Base-by-base conservation (phyloP, 2,888 invertebrate genomes). In the Shargacucullia verbasci region DNA sequence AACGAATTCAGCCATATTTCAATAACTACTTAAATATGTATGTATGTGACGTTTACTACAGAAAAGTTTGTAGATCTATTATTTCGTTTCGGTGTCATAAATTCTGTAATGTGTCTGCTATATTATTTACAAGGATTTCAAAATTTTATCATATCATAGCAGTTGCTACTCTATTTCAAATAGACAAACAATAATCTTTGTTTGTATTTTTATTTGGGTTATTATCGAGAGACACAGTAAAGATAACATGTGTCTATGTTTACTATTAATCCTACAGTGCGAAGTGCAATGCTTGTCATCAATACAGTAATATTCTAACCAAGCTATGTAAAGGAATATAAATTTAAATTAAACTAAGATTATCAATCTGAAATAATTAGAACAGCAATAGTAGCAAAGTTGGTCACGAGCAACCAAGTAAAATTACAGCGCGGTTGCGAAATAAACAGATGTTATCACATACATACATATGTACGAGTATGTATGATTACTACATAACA, bases 401-500 rank as follows among this genome's bases (percentile, higher is more conserved):
- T 46, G 43, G 41, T 57, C 35, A 45, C 40, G 9, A 40, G 39
- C 20, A 20, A 43, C 29, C 34, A 34, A 20, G 48, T 38, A 63
- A 48, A 64, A 45, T 48, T 45, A 52, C 10, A 57, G 12, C 35
- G 46, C 4, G 4, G 45, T 59, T 41, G 34, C 52, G 47, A 54
- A 31, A 53, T 38, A 54, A 59, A 63, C 67, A 63, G 35, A 71
- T 67, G 58, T 54, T 71, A 69, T 70, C 66, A 44, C 38, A 54
- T 12, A 43, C 14, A 40, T 31, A 44, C 13, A 25, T 45, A 31
- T 44, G 44, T 44, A 20, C 4, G 20, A 20, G 33, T n/a, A 29
- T 41, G n/a, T 57, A 40, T 54, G 34, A 44, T 40, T 48, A 54
- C 43, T 57, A 48, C 70, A 70, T 69, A 57, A 65, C 65, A 35